Base-by-base conservation (phyloP, 1,140 invertebrate genomes). In the Lepidurus packardi region DNA sequence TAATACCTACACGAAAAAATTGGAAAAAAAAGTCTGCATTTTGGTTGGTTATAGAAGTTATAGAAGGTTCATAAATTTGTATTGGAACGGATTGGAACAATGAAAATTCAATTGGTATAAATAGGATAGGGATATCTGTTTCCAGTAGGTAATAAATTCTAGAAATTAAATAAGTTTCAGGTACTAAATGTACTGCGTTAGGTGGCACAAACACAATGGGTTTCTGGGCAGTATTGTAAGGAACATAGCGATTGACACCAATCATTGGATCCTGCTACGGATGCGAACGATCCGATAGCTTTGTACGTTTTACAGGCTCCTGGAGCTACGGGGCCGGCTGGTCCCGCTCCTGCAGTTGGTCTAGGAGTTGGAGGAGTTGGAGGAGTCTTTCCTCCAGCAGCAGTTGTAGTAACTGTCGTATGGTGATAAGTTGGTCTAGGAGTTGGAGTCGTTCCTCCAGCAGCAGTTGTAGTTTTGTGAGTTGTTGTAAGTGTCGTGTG, bases 221-320 rank as follows among this genome's bases (percentile, higher is more conserved):
- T 65, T 16, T 13, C 9, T 65, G 53, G 53, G 21, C 53, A 65
- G 21, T 13, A 65, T n/a, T 21, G 4, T 7, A 4, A 0, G 21
- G 16, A n/a, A 16, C 53, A 65, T 7, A 65, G 53, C 13, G 53
- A 65, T 65, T 65, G 53, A 65, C 53, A 65, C 53, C 53, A 65
- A 1, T 13, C 53, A 9, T 65, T 65, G 16, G 53, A 65, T 7
- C 53, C 53, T 13, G 53, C 1, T n/a, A 74, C 77, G 3, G 73
- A 21, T 34, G 16, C 73, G 24, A 78, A 78, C 16, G 77, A 53
- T n/a, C 53, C 77, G 47, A 78, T 47, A 11, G 43, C 77, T 25
- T 65, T 11, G 77, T 53, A 78, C 16, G 53, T 65, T 16, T 13
- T 65, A n/a, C 53, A 65, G 53, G 53, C 53, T 65, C 13, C 53